Evolutionary conservation across 2,113 vertebrate species (phyloP).

Genomic region (Menura novaehollandiae): DNA sequence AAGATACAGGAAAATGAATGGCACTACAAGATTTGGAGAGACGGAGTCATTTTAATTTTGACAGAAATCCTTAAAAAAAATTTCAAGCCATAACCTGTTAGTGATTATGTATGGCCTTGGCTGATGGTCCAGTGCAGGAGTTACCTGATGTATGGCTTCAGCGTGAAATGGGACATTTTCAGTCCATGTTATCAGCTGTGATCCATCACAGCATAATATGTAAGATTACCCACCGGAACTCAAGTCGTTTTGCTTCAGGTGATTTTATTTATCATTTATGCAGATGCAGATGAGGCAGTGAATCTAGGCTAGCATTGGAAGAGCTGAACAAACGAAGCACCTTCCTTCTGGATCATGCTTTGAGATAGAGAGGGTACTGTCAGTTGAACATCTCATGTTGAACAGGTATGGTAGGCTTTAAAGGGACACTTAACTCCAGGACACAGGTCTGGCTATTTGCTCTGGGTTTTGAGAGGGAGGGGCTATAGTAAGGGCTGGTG

Average conservation of each 20-base stretch:
- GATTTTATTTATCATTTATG: slow-evolving; percentile 32
- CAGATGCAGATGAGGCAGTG: neutral
- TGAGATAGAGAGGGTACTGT: neutral
- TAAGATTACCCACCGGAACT: neutral
- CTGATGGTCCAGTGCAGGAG: neutral
- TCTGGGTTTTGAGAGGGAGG: neutral
- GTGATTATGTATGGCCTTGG: neutral
- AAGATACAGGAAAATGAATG: neutral
- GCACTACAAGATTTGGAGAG: neutral
- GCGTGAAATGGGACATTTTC: slow-evolving; percentile 25
- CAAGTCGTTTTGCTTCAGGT: slow-evolving; percentile 8
- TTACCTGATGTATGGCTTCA: neutral
- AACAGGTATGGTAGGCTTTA: neutral
- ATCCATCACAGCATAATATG: neutral
- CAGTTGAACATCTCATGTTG: neutral
- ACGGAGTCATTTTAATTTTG: neutral
- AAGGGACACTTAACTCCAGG: neutral
- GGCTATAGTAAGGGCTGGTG: neutral
- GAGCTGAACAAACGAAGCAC: neutral
- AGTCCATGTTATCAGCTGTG: neutral
- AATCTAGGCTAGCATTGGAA: neutral
- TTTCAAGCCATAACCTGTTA: neutral
- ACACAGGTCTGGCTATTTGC: neutral
- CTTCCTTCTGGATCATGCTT: neutral
- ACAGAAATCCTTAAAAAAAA: neutral